These are phyloP conservation scores for Chrysolina oricalcia DNA, from an alignment of 2,888 invertebrate genomes.

Conservation along the genomic window DNA sequence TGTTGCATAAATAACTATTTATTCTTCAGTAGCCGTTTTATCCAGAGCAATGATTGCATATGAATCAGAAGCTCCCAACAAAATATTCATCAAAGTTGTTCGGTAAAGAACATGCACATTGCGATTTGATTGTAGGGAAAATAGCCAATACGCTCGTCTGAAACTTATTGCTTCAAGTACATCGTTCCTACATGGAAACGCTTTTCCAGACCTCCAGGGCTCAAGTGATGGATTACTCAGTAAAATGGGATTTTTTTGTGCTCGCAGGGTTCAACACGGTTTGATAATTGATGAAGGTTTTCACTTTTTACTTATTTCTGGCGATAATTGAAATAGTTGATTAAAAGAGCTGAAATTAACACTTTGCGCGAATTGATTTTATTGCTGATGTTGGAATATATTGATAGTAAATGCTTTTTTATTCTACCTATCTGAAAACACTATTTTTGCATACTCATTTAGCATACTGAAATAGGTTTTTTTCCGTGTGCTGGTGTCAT, in stretches of 20 bases:
- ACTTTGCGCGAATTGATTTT: not conserved
- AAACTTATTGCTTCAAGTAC: constrained; percentile 7
- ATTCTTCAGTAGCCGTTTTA: no score
- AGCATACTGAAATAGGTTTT: no score
- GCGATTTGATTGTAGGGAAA: not conserved
- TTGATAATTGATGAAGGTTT: constrained; percentile 7
- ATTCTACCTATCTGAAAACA: no score
- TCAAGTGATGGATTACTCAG: constrained; percentile 14
- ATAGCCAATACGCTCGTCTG: not conserved
- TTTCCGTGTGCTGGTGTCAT: no score
- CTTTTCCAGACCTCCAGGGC: constrained; percentile 5
- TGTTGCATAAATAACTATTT: no score
- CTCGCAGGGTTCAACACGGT: not conserved
- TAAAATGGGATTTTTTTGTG: constrained; percentile 17
- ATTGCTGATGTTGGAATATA: not conserved
- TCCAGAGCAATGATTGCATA: no score
- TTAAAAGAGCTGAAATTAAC: not conserved
- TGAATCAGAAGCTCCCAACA: no score
- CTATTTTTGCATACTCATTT: no score
- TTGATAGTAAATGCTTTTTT: no score
- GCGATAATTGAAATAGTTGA: not conserved
- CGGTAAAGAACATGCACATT: no score
- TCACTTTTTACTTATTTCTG: not conserved
- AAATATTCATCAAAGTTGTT: no score
- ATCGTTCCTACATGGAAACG: constrained; percentile 5